Evolutionary conservation across 2,888 invertebrate genomes (phyloP).

Genomic region (Phorcus lineatus): DNA sequence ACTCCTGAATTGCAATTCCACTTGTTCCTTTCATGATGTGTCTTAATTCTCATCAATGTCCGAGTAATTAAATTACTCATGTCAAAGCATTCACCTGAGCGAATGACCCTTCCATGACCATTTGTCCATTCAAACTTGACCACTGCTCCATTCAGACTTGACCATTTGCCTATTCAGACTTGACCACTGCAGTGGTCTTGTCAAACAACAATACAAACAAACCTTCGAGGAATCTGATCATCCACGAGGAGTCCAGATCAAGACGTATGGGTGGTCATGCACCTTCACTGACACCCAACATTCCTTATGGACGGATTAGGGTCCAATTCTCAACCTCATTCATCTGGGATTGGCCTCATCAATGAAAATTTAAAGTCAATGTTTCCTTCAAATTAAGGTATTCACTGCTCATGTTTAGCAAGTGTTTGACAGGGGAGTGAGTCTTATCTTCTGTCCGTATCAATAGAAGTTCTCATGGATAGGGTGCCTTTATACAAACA

Average conservation of each 20-base stretch:
- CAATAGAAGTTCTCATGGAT: no score
- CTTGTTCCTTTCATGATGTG: conserved; percentile 2
- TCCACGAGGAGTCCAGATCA: not conserved
- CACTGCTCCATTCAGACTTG: not conserved
- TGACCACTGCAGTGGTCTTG: not conserved
- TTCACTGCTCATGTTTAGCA: not conserved
- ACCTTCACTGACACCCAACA: not conserved
- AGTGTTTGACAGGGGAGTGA: not conserved
- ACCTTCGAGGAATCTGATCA: conserved; percentile 3
- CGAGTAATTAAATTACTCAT: conserved; percentile 20
- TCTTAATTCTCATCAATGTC: conserved; percentile 15
- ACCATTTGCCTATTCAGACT: not conserved
- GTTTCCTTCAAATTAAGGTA: not conserved
- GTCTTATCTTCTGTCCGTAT: not conserved
- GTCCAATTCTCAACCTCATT: not conserved
- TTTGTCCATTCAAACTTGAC: not conserved
- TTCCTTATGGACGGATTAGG: conserved; percentile 7
- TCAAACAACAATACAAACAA: conserved; percentile 11
- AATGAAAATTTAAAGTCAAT: not conserved
- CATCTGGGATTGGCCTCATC: no score
- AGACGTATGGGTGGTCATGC: conserved; percentile 11
- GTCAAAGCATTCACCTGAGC: not conserved
- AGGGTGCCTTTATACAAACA: no score
- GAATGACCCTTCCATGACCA: conserved; percentile 5
- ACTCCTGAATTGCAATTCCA: conserved; percentile 6